These are phyloP conservation scores for Cheilosia urbana DNA, from an alignment of 2,888 invertebrate species.

Conservation along the genomic window DNA sequence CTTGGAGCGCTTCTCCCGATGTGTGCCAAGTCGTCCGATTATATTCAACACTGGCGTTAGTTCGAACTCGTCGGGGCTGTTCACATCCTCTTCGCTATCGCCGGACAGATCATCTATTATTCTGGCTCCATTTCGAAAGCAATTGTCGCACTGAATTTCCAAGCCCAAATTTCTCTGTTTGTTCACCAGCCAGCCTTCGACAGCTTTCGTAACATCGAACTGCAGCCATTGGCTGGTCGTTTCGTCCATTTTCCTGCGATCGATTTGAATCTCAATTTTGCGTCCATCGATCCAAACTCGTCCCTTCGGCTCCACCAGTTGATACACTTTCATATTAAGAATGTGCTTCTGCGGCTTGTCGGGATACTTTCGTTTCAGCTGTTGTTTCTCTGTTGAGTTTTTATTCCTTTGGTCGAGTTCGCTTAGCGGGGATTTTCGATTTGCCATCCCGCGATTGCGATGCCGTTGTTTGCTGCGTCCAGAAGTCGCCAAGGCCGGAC, in stretches of 20 bases:
- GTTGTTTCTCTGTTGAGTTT: conserved; percentile 19
- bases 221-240: conserved; percentile 86
- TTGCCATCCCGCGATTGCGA: conserved; percentile 36
- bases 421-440: background rate
- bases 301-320: conserved; percentile 78
- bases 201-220: conserved; percentile 86
- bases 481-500: conserved; percentile 77
- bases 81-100: conserved; percentile 44
- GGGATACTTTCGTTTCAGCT: conserved; percentile 8
- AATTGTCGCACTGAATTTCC: conserved; percentile 85
- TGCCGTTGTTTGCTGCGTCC: conserved; percentile 28
- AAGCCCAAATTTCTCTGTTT: conserved; percentile 84
- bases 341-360: conserved; percentile 67
- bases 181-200: conserved; percentile 84
- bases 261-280: conserved; percentile 80
- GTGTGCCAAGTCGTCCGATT: conserved; percentile 79
- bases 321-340: conserved; percentile 81
- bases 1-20: conserved; percentile 78
- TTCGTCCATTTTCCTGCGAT: conserved; percentile 76
- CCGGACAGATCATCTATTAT: conserved; percentile 80
- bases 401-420: conserved; percentile 8
- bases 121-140: conserved; percentile 82
- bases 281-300: conserved; percentile 82
- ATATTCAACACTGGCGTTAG: conserved; percentile 81
- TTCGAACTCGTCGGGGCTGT: conserved; percentile 67